Conservation (phyloP, 2,113 vertebrate species). For the Arenaria interpres region DNA sequence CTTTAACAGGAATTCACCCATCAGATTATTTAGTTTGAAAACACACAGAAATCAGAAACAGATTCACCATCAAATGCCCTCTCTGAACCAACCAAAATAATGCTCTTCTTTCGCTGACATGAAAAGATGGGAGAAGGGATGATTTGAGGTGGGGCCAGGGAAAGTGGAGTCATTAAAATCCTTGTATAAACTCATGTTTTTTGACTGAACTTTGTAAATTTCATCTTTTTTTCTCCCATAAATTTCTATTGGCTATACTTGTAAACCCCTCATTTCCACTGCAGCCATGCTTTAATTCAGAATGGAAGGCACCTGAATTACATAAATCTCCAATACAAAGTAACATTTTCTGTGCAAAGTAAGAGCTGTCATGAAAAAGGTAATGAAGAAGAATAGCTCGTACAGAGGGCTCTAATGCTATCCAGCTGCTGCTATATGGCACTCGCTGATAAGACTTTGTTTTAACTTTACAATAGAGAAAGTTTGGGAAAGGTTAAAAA, state of each 20-base stretch:
- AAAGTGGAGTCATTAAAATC: not conserved
- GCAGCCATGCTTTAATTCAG: constrained; percentile 70
- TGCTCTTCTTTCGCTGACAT: not conserved
- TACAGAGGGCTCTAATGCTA: constrained; percentile 88
- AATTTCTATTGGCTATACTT: constrained; percentile 16
- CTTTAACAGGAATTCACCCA: not conserved
- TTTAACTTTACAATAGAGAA: constrained; percentile 79
- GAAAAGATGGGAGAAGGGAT: not conserved
- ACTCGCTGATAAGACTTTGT: constrained; percentile 79
- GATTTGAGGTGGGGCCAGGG: not conserved
- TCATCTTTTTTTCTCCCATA: not conserved
- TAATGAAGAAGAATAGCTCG: constrained; percentile 92
- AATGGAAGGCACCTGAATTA: constrained; percentile 84
- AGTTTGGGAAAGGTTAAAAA: constrained; percentile 79
- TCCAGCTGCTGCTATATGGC: constrained; percentile 90
- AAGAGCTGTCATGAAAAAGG: constrained; percentile 88
- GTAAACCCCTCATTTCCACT: constrained; percentile 36
- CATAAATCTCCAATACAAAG: constrained; percentile 91
- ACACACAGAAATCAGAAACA: not conserved
- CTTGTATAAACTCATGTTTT: not conserved
- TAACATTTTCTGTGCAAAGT: constrained; percentile 85
- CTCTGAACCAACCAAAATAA: not conserved
- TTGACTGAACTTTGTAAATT: not conserved
- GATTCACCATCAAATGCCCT: not conserved
- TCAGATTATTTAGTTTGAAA: not conserved